Evolutionary conservation across 2,888 invertebrate species (phyloP).

Genomic region (Caenorhabditis sp.): DNA sequence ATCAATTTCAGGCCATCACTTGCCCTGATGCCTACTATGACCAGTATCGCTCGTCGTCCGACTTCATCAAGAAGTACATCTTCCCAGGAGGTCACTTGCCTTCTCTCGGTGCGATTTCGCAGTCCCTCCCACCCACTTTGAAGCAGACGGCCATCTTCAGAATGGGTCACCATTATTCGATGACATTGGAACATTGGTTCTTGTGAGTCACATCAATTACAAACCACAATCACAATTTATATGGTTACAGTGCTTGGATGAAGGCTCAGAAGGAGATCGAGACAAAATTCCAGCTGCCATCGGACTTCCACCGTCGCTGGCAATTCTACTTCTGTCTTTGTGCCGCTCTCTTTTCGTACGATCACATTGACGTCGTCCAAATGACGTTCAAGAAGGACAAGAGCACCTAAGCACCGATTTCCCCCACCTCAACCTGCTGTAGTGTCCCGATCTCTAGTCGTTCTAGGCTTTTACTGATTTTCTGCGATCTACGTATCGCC

Average conservation of each 20-base stretch:
- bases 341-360: conserved; percentile 70
- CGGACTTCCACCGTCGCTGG: conserved; percentile 73
- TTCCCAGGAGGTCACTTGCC: conserved; percentile 77
- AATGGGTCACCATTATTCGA: conserved; percentile 71
- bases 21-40: conserved; percentile 74
- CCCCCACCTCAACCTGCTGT: conserved; percentile 3
- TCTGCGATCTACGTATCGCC: not conserved
- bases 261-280: conserved; percentile 52
- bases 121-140: conserved; percentile 50
- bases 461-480: conserved; percentile 49
- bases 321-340: conserved; percentile 75
- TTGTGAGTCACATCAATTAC: too few relatives aligned
- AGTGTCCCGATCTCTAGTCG: conserved; percentile 55
- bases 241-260: conserved; percentile 67
- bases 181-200: conserved; percentile 72
- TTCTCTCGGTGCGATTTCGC: conserved; percentile 61
- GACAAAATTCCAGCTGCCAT: conserved; percentile 52
- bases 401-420: conserved; percentile 15
- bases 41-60: conserved; percentile 66
- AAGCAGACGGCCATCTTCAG: conserved; percentile 42
- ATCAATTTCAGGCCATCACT: conserved; percentile 66
- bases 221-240: too few relatives aligned
- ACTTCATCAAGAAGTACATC: conserved; percentile 77
- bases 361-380: conserved; percentile 71
- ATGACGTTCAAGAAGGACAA: conserved; percentile 61